Evolutionary conservation across 2,888 invertebrate genomes (phyloP).

Genomic region (Spodoptera littoralis): DNA sequence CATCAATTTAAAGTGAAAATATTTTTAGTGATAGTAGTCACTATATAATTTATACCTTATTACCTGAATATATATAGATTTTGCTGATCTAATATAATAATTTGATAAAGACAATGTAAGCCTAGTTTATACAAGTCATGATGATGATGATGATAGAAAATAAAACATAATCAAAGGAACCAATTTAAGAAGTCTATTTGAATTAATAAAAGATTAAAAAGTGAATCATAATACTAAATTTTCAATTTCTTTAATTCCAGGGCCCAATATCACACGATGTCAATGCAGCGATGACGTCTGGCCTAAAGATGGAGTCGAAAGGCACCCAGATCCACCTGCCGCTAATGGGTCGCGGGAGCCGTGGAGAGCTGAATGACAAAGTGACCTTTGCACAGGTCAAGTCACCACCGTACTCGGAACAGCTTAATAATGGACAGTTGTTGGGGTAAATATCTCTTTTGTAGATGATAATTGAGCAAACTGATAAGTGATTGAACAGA

Average conservation of each 20-base stretch:
- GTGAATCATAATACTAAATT: background rate
- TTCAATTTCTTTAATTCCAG: slow-evolving; percentile 60
- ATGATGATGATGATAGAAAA: too few species aligned
- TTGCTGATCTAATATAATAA: too few species aligned
- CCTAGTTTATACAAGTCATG: too few species aligned
- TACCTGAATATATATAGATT: too few species aligned
- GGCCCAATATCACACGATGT: slow-evolving; percentile 76
- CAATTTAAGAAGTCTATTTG: too few species aligned
- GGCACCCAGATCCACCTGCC: slow-evolving; percentile 88
- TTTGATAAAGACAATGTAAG: too few species aligned
- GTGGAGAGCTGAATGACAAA: slow-evolving; percentile 82
- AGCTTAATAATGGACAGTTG: slow-evolving; percentile 90
- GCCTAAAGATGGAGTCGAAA: slow-evolving; percentile 85
- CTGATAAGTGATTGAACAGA: too few species aligned
- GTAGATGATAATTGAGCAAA: background rate
- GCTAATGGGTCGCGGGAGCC: slow-evolving; percentile 81
- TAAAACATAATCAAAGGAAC: too few species aligned
- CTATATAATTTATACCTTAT: too few species aligned
- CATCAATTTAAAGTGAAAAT: too few species aligned
- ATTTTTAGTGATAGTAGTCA: too few species aligned
- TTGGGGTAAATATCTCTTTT: slow-evolving; percentile 83
- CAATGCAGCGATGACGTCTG: slow-evolving; percentile 81
- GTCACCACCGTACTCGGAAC: slow-evolving; percentile 84
- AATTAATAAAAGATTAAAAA: too few species aligned
- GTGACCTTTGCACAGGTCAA: slow-evolving; percentile 82